phyloP scores from a whole-genome alignment of 92 coral and sea anemone genomes.

The Actinernus sp. region DNA sequence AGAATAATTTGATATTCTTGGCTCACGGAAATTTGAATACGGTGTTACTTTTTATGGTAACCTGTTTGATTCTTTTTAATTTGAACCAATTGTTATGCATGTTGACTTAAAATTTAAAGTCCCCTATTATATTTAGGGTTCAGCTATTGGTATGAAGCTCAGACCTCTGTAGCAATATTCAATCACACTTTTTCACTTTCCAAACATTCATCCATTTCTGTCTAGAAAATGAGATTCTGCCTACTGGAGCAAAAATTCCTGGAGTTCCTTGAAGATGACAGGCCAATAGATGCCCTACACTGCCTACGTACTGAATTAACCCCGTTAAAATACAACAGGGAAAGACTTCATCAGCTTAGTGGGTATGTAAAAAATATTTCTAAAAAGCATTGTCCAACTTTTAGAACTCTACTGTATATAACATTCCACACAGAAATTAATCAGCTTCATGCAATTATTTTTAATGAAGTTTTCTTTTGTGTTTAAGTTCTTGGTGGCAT shows the following conservation, averaged over 20 bases:
- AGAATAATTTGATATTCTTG: too few species aligned
- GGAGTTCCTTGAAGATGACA: constrained; percentile 89
- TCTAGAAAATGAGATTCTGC: constrained; percentile 95
- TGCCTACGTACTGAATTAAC: constrained; percentile 94
- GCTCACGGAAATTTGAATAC: too few species aligned
- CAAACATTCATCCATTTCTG: too few species aligned
- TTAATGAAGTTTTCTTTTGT: not conserved
- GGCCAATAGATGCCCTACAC: constrained; percentile 90
- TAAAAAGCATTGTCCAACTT: not conserved
- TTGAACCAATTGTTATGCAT: too few species aligned
- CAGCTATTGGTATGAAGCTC: too few species aligned
- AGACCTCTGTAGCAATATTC: too few species aligned
- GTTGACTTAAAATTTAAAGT: too few species aligned
- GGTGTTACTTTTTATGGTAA: too few species aligned
- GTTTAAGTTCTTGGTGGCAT: too few species aligned
- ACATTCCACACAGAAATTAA: not conserved
- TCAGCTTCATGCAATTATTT: not conserved
- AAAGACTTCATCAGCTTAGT: constrained; percentile 91
- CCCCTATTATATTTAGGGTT: too few species aligned
- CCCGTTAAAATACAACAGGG: constrained; percentile 91
- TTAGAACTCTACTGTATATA: not conserved
- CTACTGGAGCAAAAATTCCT: constrained; percentile 96
- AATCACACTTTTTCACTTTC: too few species aligned
- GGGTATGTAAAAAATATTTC: constrained; percentile 90
- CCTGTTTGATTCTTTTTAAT: too few species aligned